Conservation (phyloP, 2,113 vertebrate species). For the Felis chaus region DNA sequence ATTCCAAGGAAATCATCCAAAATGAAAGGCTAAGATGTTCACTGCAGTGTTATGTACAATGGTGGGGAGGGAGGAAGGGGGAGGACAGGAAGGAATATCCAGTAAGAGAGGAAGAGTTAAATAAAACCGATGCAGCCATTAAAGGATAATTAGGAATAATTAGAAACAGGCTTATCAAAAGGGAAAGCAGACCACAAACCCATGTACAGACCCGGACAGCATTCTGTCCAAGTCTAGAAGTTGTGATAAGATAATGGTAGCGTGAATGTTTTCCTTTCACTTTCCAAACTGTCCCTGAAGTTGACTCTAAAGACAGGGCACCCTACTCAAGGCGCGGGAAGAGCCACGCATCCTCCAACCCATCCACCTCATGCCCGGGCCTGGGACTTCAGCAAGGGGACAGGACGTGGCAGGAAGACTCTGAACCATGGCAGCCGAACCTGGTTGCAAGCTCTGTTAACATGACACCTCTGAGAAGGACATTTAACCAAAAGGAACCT, state of each 20-base stretch:
- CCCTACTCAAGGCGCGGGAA: neutral
- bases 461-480: conserved; percentile 25
- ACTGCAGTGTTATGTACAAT: neutral
- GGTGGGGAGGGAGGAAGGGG: neutral
- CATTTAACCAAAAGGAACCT: conserved; percentile 61
- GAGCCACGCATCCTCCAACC: too few species aligned
- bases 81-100: neutral
- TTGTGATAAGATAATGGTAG: neutral
- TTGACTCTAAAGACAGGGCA: neutral
- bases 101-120: neutral
- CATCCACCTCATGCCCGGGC: neutral
- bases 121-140: neutral
- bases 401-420: neutral
- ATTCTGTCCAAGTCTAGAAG: neutral
- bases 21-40: conserved; percentile 44
- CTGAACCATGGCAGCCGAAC: neutral
- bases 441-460: neutral
- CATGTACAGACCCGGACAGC: neutral
- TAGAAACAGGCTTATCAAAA: neutral
- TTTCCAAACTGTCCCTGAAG: neutral
- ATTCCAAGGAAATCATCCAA: conserved; percentile 30
- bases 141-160: neutral
- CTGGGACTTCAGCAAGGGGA: neutral
- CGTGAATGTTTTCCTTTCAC: neutral
- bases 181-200: neutral